A percentile compares a stretch with the other conserved stretches of the same genome.
Conservation (phyloP, 1,140 invertebrate species). For the Rhynchophorus ferrugineus region DNA sequence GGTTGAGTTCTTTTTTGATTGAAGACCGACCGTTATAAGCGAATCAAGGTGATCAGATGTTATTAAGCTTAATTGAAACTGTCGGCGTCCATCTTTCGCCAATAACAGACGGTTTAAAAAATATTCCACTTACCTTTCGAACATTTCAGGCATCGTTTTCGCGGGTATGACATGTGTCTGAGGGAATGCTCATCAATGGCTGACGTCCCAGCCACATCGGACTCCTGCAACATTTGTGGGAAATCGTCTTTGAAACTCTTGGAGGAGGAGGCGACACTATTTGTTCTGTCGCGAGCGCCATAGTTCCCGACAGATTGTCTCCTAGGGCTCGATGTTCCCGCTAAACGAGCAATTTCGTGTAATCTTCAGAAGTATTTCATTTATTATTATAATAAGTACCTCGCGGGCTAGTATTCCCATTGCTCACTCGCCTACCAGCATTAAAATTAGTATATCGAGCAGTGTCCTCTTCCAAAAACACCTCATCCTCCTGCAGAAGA, state of each 20-base stretch:
- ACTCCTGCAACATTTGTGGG: conserved; percentile 27
- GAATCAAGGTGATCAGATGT: no score
- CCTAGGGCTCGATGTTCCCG: conserved; percentile 47
- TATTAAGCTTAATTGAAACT: no score
- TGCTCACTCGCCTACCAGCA: conserved; percentile 31
- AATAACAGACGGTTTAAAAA: no score
- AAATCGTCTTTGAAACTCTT: conserved; percentile 34
- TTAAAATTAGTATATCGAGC: conserved; percentile 48
- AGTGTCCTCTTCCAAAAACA: conserved; percentile 41
- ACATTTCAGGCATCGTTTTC: conserved; percentile 39
- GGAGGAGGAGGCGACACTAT: conserved; percentile 30
- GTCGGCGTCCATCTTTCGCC: no score
- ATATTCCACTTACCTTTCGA: conserved; percentile 38
- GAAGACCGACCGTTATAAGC: no score
- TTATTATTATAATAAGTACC: conserved; percentile 3
- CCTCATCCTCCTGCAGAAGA: conserved; percentile 34
- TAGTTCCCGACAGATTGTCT: conserved; percentile 51
- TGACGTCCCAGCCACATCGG: conserved; percentile 18
- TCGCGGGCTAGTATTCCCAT: conserved; percentile 29
- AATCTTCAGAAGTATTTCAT: background rate
- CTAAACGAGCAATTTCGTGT: conserved; percentile 9
- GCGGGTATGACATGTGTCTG: conserved; percentile 37
- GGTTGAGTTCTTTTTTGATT: no score
- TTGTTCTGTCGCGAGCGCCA: conserved; percentile 29
- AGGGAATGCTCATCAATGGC: conserved; percentile 37